Evolutionary conservation across 2,797 vertebrate genomes (phyloP).

Genomic region (Echiichthys vipera): DNA sequence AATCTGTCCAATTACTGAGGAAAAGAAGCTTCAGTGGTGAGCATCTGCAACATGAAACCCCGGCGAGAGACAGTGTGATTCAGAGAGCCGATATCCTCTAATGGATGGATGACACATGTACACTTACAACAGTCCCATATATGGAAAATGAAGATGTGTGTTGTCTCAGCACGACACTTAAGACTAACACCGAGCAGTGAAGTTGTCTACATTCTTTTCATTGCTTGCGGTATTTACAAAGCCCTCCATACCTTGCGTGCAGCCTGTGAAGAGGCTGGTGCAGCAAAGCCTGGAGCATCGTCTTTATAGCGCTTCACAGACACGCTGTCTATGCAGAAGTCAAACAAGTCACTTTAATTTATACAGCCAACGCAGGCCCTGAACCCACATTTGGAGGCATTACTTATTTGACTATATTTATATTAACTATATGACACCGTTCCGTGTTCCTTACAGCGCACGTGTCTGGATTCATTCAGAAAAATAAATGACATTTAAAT

Average conservation of each 20-base stretch:
- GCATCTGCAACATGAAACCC: background rate
- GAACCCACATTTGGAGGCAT: background rate
- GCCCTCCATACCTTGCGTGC: slow-evolving; percentile 24
- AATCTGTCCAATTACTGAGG: slow-evolving; percentile 18
- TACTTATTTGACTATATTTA: background rate
- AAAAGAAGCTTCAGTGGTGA: slow-evolving; percentile 5
- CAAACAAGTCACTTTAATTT: background rate
- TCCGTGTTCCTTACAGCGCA: background rate
- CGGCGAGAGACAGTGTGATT: background rate
- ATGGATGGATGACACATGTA: slow-evolving; percentile 14
- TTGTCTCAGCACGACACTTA: slow-evolving; percentile 45
- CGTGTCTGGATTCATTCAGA: background rate
- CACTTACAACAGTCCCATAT: slow-evolving; percentile 6
- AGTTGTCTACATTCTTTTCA: slow-evolving; percentile 72
- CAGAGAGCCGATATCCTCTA: background rate
- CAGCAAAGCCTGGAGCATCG: slow-evolving; percentile 7
- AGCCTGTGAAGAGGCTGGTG: slow-evolving; percentile 16
- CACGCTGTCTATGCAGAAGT: background rate
- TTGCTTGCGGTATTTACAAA: slow-evolving; percentile 57
- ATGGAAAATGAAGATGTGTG: slow-evolving; percentile 26
- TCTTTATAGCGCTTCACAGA: slow-evolving; percentile 2
- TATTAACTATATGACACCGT: background rate
- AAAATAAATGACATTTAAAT: too few relatives aligned
- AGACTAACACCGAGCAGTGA: slow-evolving; percentile 56
- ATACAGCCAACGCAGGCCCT: background rate